Base-by-base conservation (phyloP, 2,888 invertebrate species). In the Antheraea assamensis region DNA sequence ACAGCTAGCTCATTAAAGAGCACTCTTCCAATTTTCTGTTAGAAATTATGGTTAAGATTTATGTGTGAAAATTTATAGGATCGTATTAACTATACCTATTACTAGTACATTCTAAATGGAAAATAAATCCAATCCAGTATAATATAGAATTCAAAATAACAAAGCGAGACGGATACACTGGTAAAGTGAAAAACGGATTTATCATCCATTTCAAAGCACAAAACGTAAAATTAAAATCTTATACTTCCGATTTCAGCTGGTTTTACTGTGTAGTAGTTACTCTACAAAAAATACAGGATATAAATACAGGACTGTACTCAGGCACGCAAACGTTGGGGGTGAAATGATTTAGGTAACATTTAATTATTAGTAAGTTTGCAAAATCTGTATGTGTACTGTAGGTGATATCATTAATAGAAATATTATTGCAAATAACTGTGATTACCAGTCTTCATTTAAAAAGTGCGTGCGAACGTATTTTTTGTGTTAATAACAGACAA, bases 181-280 rank as follows among this genome's bases (percentile, higher is more conserved):
- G 47, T 27, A 58, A 58, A 24, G 10, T 58, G 13, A 58, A 64
- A 64, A 64, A 64, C 61, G 61, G 61, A 64, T 64, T 64, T 64
- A 17, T 27, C 30, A 64, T 64, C 27, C 4, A 30, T 64, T 64
- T 64, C 42, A 7, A 42, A 42, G 42, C 42, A 42, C 42, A 42
- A 64, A 64, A 64, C 61, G 61, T 27, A 17, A 30, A 64, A 64
- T 64, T 27, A 30, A 64, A 64, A 64, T 30, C 61, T 30, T 64
- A 64, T 30, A 64, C 61, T 64, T 64, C 61, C 61, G 61, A 64
- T 64, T 64, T 64, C 30, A 64, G 30, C 17, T 64, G 61, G 61
- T 30, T 64, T 30, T 64, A 30, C 27, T 64, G 19, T 64, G 61
- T 64, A 64, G 61, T 64, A 64, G 61, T 64, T 64, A 64, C 61